Evolutionary conservation across 2,797 vertebrate genomes (phyloP).

Genomic region (Hydrocynus forskahlii): DNA sequence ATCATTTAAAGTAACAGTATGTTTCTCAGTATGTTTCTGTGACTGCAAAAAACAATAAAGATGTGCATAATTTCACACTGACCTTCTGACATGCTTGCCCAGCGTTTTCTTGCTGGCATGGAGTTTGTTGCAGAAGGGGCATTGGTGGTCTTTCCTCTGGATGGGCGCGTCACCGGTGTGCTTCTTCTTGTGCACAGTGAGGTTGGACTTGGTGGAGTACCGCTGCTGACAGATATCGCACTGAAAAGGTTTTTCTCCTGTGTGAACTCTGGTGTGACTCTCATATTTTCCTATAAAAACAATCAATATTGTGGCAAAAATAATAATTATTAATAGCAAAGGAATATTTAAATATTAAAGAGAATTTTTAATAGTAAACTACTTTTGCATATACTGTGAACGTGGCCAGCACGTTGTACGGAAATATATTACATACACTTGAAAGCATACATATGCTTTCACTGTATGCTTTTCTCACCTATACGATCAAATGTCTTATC

Average conservation of each 20-base stretch:
- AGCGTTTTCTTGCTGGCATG: conserved; percentile 97
- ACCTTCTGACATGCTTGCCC: conserved; percentile 92
- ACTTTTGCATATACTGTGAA: too few relatives aligned
- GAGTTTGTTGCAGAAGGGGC: conserved; percentile 93
- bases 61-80: conserved; percentile 57
- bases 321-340: too few relatives aligned
- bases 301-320: too few relatives aligned
- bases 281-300: conserved; percentile 88
- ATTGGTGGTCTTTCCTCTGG: conserved; percentile 95
- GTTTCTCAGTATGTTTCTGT: too few relatives aligned
- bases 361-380: too few relatives aligned
- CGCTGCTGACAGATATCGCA: conserved; percentile 96
- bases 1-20: not conserved
- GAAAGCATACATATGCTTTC: too few relatives aligned
- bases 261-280: conserved; percentile 96
- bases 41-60: too few relatives aligned
- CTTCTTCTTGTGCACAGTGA: conserved; percentile 96
- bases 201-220: conserved; percentile 98
- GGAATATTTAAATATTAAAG: too few relatives aligned
- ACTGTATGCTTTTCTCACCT: conserved; percentile 78
- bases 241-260: conserved; percentile 96
- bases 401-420: too few relatives aligned
- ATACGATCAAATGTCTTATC: conserved; percentile 95
- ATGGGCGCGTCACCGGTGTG: conserved; percentile 85
- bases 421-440: too few relatives aligned